phyloP scores from a whole-genome alignment of 2,113 vertebrate species.

The Ageneiosus marmoratus region DNA sequence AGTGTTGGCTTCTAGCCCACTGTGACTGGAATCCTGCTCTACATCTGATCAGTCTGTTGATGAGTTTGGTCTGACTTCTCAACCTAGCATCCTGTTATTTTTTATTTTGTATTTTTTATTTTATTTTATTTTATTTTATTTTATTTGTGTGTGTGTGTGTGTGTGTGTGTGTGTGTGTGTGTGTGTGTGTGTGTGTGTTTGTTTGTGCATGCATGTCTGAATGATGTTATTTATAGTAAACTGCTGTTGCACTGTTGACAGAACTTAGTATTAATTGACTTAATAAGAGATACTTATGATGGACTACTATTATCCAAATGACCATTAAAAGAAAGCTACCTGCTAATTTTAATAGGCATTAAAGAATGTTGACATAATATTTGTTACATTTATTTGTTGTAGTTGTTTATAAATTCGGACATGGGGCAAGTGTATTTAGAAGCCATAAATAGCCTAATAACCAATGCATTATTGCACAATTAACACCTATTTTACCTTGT shows the following conservation, averaged over 20 bases:
- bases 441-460: background rate
- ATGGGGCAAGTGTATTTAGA: background rate
- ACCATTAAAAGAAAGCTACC: background rate
- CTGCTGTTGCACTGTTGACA: conserved; percentile 62
- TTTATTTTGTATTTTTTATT: no score
- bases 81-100: conserved; percentile 11
- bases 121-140: no score
- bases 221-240: conserved; percentile 58
- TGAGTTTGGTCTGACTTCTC: conserved; percentile 28
- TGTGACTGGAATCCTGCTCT: background rate
- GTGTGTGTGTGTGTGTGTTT: background rate
- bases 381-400: background rate
- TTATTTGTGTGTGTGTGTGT: no score
- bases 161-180: conserved; percentile 19
- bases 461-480: background rate
- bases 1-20: background rate
- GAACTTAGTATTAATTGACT: conserved; percentile 49
- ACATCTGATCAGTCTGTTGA: background rate
- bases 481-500: background rate
- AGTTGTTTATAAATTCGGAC: background rate
- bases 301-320: background rate
- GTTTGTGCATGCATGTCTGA: conserved; percentile 32
- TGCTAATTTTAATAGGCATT: conserved; percentile 27
- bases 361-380: background rate
- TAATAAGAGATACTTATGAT: conserved; percentile 29